phyloP scores from a whole-genome alignment of 2,888 invertebrate genomes.

The Dione vanillae region DNA sequence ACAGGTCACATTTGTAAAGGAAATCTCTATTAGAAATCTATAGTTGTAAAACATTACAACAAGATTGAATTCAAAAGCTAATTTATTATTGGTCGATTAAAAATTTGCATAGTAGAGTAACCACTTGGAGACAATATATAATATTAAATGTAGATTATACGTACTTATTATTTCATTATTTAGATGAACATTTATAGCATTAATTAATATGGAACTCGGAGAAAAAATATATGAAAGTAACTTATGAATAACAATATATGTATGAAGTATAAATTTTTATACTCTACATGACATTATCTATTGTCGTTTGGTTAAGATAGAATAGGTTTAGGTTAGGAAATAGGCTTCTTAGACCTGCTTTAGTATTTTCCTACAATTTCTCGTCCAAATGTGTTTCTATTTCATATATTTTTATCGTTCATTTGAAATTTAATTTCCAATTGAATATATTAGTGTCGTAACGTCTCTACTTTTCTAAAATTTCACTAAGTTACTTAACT shows the following conservation, averaged over 20 bases:
- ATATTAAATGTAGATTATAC: slow-evolving; percentile 3
- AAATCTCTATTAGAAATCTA: background rate
- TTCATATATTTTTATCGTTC: background rate
- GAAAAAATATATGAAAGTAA: slow-evolving; percentile 7
- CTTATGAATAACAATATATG: slow-evolving; percentile 14
- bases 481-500: background rate
- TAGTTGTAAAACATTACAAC: no score
- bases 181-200: slow-evolving; percentile 2
- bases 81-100: background rate
- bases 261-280: slow-evolving; percentile 13
- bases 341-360: slow-evolving; percentile 36
- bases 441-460: background rate
- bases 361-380: slow-evolving; percentile 29
- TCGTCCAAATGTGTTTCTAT: background rate
- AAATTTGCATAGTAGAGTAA: slow-evolving; percentile 12
- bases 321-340: slow-evolving; percentile 34
- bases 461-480: background rate
- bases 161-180: background rate
- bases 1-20: background rate
- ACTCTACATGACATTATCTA: slow-evolving; percentile 32
- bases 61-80: background rate
- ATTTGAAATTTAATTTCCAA: background rate
- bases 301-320: slow-evolving; percentile 32
- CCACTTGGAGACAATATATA: background rate
- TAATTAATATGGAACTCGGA: background rate